A percentile compares a stretch with the other conserved stretches of the same genome.
Conservation (phyloP, 2,888 invertebrate species). For the Copidosoma aretas region DNA sequence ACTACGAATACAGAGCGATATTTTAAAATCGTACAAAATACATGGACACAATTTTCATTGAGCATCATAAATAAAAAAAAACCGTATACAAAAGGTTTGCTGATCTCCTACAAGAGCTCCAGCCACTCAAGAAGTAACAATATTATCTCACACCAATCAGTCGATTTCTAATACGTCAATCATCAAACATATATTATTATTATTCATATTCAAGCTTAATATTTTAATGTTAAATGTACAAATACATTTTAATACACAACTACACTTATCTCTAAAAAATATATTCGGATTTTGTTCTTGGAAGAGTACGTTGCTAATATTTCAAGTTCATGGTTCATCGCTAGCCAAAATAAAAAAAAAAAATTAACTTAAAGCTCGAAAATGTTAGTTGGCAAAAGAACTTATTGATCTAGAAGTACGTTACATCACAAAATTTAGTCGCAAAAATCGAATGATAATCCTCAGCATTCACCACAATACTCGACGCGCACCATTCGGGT, state of each 20-base stretch:
- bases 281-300: not conserved
- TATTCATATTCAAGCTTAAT: conserved; percentile 1
- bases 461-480: no score
- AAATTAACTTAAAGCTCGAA: no score
- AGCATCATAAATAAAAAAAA: conserved; percentile 11
- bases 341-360: no score
- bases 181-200: not conserved
- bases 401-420: no score
- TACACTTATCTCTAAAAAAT: not conserved
- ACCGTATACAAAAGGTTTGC: conserved; percentile 4
- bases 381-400: no score
- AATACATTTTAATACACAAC: not conserved
- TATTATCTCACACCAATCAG: conserved; percentile 19
- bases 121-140: conserved; percentile 31
- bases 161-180: conserved; percentile 8
- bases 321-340: not conserved
- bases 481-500: no score
- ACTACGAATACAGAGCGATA: conserved; percentile 21
- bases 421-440: no score
- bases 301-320: not conserved
- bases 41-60: conserved; percentile 21
- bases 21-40: conserved; percentile 13
- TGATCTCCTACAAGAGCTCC: conserved; percentile 12
- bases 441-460: no score
- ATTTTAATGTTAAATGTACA: not conserved